These are phyloP conservation scores for Xyrichtys novacula DNA, from an alignment of 2,797 vertebrate genomes.

Conservation along the genomic window DNA sequence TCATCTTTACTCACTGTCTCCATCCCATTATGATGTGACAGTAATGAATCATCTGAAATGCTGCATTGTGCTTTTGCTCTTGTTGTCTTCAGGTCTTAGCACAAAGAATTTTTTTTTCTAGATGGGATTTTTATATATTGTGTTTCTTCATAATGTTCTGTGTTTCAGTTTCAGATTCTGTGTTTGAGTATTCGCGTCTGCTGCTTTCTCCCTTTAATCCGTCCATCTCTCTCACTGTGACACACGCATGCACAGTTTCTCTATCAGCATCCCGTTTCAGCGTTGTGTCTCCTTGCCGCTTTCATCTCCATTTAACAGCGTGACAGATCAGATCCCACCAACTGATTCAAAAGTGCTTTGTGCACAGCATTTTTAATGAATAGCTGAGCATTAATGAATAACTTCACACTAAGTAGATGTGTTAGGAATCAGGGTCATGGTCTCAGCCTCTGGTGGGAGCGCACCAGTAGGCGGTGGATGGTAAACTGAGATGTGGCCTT, in stretches of 20 bases:
- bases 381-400: conserved; percentile 42
- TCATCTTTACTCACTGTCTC: conserved; percentile 23
- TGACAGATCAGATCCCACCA: conserved; percentile 56
- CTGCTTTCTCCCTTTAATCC: conserved; percentile 35
- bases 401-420: conserved; percentile 38
- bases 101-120: neutral
- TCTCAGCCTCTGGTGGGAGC: conserved; percentile 16
- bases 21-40: conserved; percentile 19
- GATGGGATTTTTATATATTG: neutral
- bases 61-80: conserved; percentile 10
- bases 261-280: conserved; percentile 36
- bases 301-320: conserved; percentile 64
- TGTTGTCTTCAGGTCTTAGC: conserved; percentile 14
- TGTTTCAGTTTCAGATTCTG: conserved; percentile 12
- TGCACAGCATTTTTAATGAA: conserved; percentile 62
- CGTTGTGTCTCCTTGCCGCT: conserved; percentile 50
- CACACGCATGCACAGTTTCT: conserved; percentile 28
- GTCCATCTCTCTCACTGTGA: conserved; percentile 22
- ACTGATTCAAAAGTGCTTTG: conserved; percentile 62
- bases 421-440: conserved; percentile 45
- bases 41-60: conserved; percentile 14
- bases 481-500: conserved; percentile 43
- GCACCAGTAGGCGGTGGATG: conserved; percentile 29
- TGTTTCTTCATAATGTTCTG: conserved; percentile 18
- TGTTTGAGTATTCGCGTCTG: conserved; percentile 25